phyloP scores from a whole-genome alignment of 1,140 invertebrate species.

The Drosophila kurseongensis region DNA sequence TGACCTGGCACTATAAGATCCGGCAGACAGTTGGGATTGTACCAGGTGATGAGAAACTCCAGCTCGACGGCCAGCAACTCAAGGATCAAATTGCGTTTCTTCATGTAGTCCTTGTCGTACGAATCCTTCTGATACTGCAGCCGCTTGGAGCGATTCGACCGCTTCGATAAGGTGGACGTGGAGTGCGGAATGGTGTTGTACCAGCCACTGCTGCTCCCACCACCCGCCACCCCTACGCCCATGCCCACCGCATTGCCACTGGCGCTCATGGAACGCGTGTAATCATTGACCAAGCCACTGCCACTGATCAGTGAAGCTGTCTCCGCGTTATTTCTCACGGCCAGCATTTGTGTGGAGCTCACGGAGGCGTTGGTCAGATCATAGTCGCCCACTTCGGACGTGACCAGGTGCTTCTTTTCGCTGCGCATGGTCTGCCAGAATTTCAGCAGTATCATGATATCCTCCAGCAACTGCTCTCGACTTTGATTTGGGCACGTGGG shows the following conservation, averaged over 20 bases:
- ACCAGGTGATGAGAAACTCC: conserved; percentile 97
- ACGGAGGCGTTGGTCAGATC: conserved; percentile 85
- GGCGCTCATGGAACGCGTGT: conserved; percentile 87
- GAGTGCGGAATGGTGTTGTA: conserved; percentile 93
- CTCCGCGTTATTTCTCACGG: conserved; percentile 73
- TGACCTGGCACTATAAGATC: conserved; percentile 88
- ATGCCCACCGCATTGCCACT: conserved; percentile 84
- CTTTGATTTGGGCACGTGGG: conserved; percentile 94
- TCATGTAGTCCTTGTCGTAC: conserved; percentile 97
- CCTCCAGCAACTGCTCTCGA: conserved; percentile 91
- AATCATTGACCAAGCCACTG: conserved; percentile 84
- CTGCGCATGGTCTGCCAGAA: conserved; percentile 99
- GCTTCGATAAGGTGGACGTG: conserved; percentile 91
- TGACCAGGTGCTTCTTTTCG: conserved; percentile 98
- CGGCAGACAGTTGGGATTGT: conserved; percentile 93
- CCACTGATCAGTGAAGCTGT: conserved; percentile 80
- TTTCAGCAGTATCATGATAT: conserved; percentile 94
- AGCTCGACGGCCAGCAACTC: conserved; percentile 96
- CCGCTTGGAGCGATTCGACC: conserved; percentile 90
- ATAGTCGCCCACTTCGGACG: conserved; percentile 82
- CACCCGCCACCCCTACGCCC: conserved; percentile 86
- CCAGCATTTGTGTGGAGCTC: conserved; percentile 85
- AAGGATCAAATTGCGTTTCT: conserved; percentile 97
- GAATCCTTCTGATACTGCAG: conserved; percentile 88
- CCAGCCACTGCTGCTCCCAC: conserved; percentile 88